Conservation (phyloP, 1,140 invertebrate genomes). For the Zaprionus ghesquierei region DNA sequence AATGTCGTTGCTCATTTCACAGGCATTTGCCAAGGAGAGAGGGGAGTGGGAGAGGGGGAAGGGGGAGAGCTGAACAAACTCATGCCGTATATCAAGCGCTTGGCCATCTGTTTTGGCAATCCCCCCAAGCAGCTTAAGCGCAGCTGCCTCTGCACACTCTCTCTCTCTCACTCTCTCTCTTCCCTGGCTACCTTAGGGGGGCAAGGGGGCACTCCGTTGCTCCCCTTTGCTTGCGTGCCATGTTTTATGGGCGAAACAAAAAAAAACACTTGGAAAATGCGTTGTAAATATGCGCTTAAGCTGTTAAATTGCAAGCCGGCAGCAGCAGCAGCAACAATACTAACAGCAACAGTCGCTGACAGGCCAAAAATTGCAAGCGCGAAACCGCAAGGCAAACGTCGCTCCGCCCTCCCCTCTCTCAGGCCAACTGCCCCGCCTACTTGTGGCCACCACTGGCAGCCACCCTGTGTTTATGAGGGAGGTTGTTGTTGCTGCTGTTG, state of each 20-base stretch:
- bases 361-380: constrained; percentile 70
- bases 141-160: neutral
- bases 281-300: constrained; percentile 77
- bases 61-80: neutral
- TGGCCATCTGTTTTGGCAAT: constrained; percentile 37
- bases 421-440: neutral
- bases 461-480: constrained; percentile 34
- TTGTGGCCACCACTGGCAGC: neutral
- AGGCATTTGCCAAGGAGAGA: constrained; percentile 34
- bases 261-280: constrained; percentile 61
- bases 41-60: too few relatives aligned
- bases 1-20: constrained; percentile 27
- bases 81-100: constrained; percentile 28
- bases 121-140: constrained; percentile 35
- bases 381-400: constrained; percentile 72
- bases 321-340: constrained; percentile 11
- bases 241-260: constrained; percentile 59
- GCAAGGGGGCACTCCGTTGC: neutral
- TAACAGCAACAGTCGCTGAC: constrained; percentile 65
- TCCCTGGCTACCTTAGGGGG: constrained; percentile 22
- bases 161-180: neutral
- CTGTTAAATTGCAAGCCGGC: constrained; percentile 70
- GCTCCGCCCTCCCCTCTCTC: neutral
- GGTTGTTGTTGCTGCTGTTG: constrained; percentile 36
- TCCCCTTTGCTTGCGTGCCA: constrained; percentile 14